Conservation (phyloP, 2,888 invertebrate genomes). For the Oscheius sp. region DNA sequence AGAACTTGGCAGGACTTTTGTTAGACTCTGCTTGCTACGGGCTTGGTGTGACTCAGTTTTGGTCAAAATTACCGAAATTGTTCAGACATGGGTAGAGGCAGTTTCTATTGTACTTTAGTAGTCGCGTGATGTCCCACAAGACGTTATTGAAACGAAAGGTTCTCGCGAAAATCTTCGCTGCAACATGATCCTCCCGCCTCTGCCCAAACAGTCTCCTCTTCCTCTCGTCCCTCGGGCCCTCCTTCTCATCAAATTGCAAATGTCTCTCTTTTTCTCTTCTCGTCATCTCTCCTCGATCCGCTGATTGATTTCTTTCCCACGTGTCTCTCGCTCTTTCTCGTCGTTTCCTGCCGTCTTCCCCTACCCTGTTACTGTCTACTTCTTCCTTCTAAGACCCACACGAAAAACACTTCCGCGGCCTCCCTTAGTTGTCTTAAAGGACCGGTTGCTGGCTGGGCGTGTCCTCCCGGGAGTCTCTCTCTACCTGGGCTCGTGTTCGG, state of each 20-base stretch:
- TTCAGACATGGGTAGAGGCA: no score
- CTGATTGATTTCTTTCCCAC: conserved; percentile 18
- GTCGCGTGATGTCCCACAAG: no score
- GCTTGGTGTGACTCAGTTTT: no score
- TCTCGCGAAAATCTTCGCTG: conserved; percentile 15
- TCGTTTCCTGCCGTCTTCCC: neutral
- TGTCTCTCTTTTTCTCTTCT: neutral
- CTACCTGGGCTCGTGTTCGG: conserved; percentile 10
- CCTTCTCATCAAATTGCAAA: conserved; percentile 27
- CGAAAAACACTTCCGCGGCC: conserved; percentile 31
- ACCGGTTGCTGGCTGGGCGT: conserved; percentile 32
- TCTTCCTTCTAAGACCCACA: conserved; percentile 19
- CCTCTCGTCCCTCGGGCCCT: conserved; percentile 5
- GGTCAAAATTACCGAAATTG: no score
- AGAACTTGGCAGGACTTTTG: no score
- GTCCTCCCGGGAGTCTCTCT: conserved; percentile 3
- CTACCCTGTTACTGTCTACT: conserved; percentile 12
- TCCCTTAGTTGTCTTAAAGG: conserved; percentile 31
- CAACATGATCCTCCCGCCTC: conserved; percentile 1
- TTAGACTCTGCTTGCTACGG: no score
- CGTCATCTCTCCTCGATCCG: conserved; percentile 8
- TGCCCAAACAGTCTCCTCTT: conserved; percentile 20
- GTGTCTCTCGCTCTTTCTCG: neutral
- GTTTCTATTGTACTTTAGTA: no score
- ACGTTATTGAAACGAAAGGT: no score